A percentile compares a stretch with the other conserved stretches of the same genome.
These are phyloP conservation scores for Periophthalmus magnuspinnatus DNA, from an alignment of 2,797 vertebrate genomes.

Conservation along the genomic window DNA sequence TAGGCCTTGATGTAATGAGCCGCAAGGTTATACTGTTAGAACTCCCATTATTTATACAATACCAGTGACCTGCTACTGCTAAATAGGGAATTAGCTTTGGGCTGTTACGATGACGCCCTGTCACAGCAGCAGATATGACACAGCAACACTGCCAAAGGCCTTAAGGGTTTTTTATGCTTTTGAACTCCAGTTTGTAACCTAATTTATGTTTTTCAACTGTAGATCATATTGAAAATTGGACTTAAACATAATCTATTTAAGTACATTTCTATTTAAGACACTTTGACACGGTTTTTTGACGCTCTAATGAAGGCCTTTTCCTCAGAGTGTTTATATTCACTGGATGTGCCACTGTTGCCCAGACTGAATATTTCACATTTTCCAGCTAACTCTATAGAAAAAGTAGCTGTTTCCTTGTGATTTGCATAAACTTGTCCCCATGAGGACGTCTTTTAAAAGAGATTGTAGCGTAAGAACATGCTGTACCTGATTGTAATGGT, in stretches of 20 bases:
- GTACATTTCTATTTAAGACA: not conserved
- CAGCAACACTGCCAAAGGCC: not conserved
- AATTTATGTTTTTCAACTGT: not conserved
- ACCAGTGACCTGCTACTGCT: constrained; percentile 27
- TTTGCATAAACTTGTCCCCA: not conserved
- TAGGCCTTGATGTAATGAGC: constrained; percentile 43
- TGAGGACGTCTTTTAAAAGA: not conserved
- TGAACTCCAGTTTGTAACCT: not conserved
- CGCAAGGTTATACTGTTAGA: constrained; percentile 41
- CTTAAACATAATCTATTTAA: not conserved
- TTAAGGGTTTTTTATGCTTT: not conserved
- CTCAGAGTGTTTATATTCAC: constrained; percentile 8
- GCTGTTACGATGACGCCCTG: not conserved
- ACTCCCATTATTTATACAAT: constrained; percentile 33
- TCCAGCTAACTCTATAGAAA: not conserved
- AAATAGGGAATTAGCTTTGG: constrained; percentile 4
- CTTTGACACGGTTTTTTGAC: constrained; percentile 47
- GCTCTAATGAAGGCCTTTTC: constrained; percentile 71
- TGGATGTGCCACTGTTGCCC: constrained; percentile 11
- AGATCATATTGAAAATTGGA: too few species aligned
- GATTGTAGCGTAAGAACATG: constrained; percentile 16
- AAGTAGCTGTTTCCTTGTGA: not conserved
- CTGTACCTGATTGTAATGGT: constrained; percentile 40
- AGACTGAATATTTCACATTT: constrained; percentile 26
- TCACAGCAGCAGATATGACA: not conserved